Percentiles rank a stretch among this genome's conserved stretches.
These are phyloP conservation scores for Xanthorhoe designata DNA, from an alignment of 2,888 invertebrate species.

Conservation along the genomic window DNA sequence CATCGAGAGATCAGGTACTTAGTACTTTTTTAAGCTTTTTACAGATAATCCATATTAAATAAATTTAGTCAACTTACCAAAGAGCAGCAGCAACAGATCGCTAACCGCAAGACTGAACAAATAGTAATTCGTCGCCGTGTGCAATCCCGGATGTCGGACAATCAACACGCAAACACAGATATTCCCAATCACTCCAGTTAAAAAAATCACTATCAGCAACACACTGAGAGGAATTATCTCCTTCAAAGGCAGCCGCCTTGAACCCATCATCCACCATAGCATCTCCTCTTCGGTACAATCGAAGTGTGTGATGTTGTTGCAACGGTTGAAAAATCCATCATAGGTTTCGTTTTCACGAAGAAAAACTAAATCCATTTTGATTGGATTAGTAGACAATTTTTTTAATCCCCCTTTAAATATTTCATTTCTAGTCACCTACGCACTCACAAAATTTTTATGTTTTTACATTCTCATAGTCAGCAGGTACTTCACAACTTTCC, in stretches of 20 bases:
- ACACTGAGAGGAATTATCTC: conserved; percentile 88
- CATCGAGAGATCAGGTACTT: too few relatives aligned
- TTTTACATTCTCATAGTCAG: too few relatives aligned
- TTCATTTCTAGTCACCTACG: too few relatives aligned
- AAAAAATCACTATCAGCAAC: conserved; percentile 91
- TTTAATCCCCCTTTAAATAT: neutral
- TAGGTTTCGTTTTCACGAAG: conserved; percentile 71
- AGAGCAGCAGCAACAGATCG: conserved; percentile 91
- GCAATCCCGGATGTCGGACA: conserved; percentile 91
- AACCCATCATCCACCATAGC: conserved; percentile 86
- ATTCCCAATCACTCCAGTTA: conserved; percentile 94
- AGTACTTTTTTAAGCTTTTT: too few relatives aligned
- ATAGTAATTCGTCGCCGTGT: conserved; percentile 96
- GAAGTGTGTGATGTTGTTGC: conserved; percentile 77
- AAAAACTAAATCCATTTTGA: conserved; percentile 62
- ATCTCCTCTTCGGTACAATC: conserved; percentile 87
- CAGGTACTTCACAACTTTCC: too few relatives aligned
- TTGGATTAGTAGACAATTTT: neutral
- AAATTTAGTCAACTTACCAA: conserved; percentile 87
- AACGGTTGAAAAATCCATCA: conserved; percentile 76
- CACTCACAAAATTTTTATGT: too few relatives aligned
- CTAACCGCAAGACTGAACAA: conserved; percentile 95
- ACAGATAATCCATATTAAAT: too few relatives aligned
- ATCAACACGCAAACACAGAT: conserved; percentile 94
- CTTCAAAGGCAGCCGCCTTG: conserved; percentile 85